Evolutionary conservation across 2,888 invertebrate species (phyloP), one percentile per base, ranked within the genome.

Genomic region (Neelides folsomi): DNA sequence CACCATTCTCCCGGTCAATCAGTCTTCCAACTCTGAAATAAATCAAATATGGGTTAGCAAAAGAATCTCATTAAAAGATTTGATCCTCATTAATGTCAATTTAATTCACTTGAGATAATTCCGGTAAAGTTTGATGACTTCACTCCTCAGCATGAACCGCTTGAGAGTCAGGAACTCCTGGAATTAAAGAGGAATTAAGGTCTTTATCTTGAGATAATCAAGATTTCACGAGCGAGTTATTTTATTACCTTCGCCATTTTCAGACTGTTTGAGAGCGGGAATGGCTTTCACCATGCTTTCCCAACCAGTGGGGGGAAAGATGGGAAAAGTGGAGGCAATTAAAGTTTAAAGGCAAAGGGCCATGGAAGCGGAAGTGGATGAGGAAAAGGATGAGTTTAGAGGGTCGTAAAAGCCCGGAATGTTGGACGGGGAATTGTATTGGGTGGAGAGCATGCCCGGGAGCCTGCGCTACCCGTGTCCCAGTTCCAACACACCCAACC

Each of bases 51-150:
- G 6, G 18, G 41, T 40, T 16, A 40, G 41, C 41, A 10, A 13
- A 13, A 13, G 37, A 36, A 43, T 19, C 12, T 18, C 8, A 43
- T 43, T 6, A 7, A 13, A 20, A 5, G 37, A 49, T 36, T 44
- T 44, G 7, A 10, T 44, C 9, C 16, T 8, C 16, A 6, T 18
- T 36, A 45, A 20, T 15, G 27, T 43, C 6, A 39, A 27, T 38
- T 19, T 15, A n/a, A 45, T 41, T 54, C 55, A 59, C 62, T 50
- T 58, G 37, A 62, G 36, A 48, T 57, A 62, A 36, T 53, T 55
- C 13, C 56, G 47, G 41, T 59, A 62, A 34, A 62, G 51, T 39
- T 62, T 56, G 1, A 62, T 27, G 13, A 62, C 59, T 52, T 62
- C 57, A 2, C 53, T 35, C 12, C 62, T 46, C 2, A 59, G 47